Evolutionary conservation across 2,113 vertebrate genomes (phyloP), one percentile per base, ranked within the genome.

Genomic region (Indicator maculatus): DNA sequence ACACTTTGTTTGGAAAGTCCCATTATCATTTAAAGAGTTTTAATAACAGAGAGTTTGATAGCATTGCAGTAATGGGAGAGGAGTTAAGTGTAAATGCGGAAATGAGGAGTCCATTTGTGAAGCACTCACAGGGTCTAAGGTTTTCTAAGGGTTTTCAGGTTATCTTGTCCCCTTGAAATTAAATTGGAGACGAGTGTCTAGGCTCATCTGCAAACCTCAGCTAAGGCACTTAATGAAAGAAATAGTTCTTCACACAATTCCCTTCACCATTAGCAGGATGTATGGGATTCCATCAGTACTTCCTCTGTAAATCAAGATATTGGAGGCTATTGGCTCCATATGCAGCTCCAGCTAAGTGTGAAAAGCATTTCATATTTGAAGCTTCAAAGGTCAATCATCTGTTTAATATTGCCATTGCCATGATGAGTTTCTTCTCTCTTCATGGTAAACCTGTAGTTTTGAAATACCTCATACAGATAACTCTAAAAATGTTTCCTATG

Each of bases 281-380:
- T 79, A 77, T 90, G 77, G 72, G 77, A 84, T 94, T 88, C 69
- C 53, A 80, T 83, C 75, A 86, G 82, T 66, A 56, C 88, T 81
- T 93, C 84, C 79, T 82, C 79, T 84, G 75, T 94, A 95, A 96
- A 93, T 95, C 85, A 91, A 85, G 81, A 17, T 85, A 39, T 69
- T 2, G 3, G 45, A 75, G 88, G n/a, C 63, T 91, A 1, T 88
- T 91, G 58, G 80, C 77, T 82, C 70, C 55, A 33, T 36, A 56
- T 18, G 67, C 83, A 88, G 44, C 78, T 90, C 90, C 38, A 64
- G 73, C 66, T 86, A 8, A 1, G 41, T 77, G 50, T 75, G 84
- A 72, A 80, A 92, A 82, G 75, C 66, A 56, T 88, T 94, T 94
- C 76, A 81, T 59, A 84, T 74, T 69, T 12, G 2, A 73, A 82